Evolutionary conservation across 2,888 invertebrate genomes (phyloP), one percentile per base, ranked within the genome.

Genomic region (Anarsia innoxiella): DNA sequence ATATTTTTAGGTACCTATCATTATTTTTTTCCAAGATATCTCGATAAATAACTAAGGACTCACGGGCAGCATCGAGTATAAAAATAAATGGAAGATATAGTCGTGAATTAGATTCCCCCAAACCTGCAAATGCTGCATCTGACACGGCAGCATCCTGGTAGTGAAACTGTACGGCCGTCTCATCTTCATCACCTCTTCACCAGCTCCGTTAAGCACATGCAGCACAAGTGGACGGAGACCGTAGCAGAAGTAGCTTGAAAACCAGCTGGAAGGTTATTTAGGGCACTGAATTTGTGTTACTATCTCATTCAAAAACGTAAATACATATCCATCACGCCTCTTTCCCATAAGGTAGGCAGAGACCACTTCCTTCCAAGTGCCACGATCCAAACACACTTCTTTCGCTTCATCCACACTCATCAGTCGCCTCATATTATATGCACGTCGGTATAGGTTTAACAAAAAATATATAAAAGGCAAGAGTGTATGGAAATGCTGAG

Each of bases 81-180:
- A 9, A 9, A 25, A 25, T 9, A 16, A 10, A 2, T 15, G 14
- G 15, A 36, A 15, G 13, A 28, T 29, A 8, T 16, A n/a, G n/a
- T n/a, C n/a, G n/a, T n/a, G n/a, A n/a, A n/a, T n/a, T n/a, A n/a
- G n/a, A n/a, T n/a, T n/a, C n/a, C 8, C 3, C 1, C 10, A 26
- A 9, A 48, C 47, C 54, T 93, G 89, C 72, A 94, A 78, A 32
- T 77, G 77, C 87, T 95, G 86, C 40, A 87, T 75, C 61, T 93
- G 94, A 68, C 96, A 96, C 3, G 95, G 95, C 51, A 92, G 91
- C 41, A 91, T 89, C 52, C 96, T 93, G 15, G 89, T 86, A 31
- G 90, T 89, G 73, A 93, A 95, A 16, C 93, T 90, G 42, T 92
- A 86, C 0, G 94, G 93, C 12, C 96, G 87, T 55, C 89, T 78